Evolutionary conservation across 2,888 invertebrate species (phyloP), one percentile per base, ranked within the genome.

Genomic region (Thecocarcelia acutangulata): DNA sequence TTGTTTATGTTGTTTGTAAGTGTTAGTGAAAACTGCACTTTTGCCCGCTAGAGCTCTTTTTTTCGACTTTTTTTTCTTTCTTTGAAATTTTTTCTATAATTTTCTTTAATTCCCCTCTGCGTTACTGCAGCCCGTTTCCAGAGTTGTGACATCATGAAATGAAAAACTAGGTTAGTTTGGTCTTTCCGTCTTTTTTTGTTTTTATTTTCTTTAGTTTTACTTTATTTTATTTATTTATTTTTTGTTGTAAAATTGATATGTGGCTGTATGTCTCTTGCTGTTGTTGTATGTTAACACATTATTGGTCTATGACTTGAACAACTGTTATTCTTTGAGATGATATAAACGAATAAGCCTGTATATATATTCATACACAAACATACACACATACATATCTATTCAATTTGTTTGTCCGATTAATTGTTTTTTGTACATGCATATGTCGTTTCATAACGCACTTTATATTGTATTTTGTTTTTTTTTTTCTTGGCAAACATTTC

Each of bases 121-220:
- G 33, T 13, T 59, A 17, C 54, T 15, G 11, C 42, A 44, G 17
- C 48, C 52, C 72, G 28, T 33, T 33, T 59, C 69, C 50, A 50
- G 63, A 50, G 33, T 64, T 54, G 44, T 80, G 72, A 81, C 79
- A 66, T 79, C 64, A 64, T 78, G 58, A 78, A 78, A 78, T 82
- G 78, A 72, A 80, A 85, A 86, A 86, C 85, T 86, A 70, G 86
- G 85, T 86, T 86, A 86, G 85, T 85, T 86, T 85, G 84, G 85
- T 84, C 83, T 85, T 84, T 85, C 84, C 83, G 84, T 83, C 78
- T 78, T 77, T 74, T 70, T 58, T 61, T 48, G 59, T 58, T 42
- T 56, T 42, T 48, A 6, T n/a, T n/a, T 12, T 69, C 40, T 46
- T 46, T 44, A 21, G 33, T 11, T 54, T 61, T 15, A 19, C 17